phyloP scores from a whole-genome alignment of 1,140 invertebrate genomes.

The Phymorhynchus buccinoides region DNA sequence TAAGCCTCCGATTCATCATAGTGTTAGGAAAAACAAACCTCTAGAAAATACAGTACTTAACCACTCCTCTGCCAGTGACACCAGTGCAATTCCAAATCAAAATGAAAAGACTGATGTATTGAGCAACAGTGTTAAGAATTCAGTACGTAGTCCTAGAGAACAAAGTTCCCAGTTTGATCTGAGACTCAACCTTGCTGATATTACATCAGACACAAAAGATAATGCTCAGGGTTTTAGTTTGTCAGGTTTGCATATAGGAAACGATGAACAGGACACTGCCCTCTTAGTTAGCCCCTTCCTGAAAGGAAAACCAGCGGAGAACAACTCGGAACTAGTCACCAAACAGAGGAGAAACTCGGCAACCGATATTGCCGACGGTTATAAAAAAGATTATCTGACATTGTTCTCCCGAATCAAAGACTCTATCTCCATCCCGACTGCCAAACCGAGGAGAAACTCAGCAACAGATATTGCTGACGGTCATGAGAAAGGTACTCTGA shows the following conservation, averaged over 20 bases:
- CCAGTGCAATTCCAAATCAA: neutral
- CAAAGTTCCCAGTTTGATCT: slow-evolving; percentile 1
- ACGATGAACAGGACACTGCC: neutral
- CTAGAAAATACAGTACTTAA: slow-evolving; percentile 29
- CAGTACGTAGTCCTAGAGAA: neutral
- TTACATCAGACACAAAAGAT: slow-evolving; percentile 19
- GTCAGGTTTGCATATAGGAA: neutral
- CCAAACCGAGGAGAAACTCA: neutral
- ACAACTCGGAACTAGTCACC: neutral
- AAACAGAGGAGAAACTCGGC: neutral
- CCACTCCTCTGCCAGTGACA: neutral
- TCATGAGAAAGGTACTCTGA: neutral
- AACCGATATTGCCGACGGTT: neutral
- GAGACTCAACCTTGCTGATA: slow-evolving; percentile 44
- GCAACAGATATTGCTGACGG: neutral
- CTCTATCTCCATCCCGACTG: no score
- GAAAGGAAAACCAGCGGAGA: slow-evolving; percentile 43
- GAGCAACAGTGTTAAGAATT: neutral
- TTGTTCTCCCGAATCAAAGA: neutral
- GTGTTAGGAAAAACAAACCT: slow-evolving; percentile 51
- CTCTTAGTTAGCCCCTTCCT: slow-evolving; percentile 40
- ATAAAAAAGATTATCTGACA: neutral
- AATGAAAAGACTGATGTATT: slow-evolving; percentile 4
- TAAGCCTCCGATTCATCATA: slow-evolving; percentile 56
- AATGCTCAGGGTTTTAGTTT: neutral